Percentiles rank a stretch among this genome's conserved stretches.
These are phyloP conservation scores for Clepsis dumicolana DNA, from an alignment of 2,888 invertebrate species.

Conservation along the genomic window DNA sequence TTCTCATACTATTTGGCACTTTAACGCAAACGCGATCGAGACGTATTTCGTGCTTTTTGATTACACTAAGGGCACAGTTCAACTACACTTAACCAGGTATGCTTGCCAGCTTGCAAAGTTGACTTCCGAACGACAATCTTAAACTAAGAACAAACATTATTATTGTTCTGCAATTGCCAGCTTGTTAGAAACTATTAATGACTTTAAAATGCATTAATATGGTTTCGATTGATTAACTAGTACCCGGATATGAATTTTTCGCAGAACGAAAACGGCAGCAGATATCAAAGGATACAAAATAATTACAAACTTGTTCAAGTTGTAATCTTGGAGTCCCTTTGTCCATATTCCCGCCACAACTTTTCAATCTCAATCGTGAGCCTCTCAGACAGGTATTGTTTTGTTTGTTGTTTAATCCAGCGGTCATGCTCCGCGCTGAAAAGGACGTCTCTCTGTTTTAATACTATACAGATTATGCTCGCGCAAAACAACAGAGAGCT, in stretches of 20 bases:
- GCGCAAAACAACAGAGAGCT: conserved; percentile 41
- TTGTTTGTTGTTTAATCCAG: conserved; percentile 48
- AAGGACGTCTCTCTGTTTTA: conserved; percentile 40
- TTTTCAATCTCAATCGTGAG: conserved; percentile 47
- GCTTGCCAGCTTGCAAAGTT: conserved; percentile 7
- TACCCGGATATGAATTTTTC: conserved; percentile 15
- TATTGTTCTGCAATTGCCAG: conserved; percentile 1
- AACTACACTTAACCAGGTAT: conserved; percentile 32
- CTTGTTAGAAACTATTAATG: neutral
- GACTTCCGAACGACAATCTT: conserved; percentile 6
- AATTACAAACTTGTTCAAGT: conserved; percentile 45
- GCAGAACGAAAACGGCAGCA: conserved; percentile 32
- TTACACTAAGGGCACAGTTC: too few species aligned
- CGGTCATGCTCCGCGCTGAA: conserved; percentile 44
- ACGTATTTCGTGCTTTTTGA: too few species aligned
- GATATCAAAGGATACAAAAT: conserved; percentile 42
- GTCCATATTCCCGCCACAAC: conserved; percentile 47
- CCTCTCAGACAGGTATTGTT: conserved; percentile 48
- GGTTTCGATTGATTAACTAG: conserved; percentile 15
- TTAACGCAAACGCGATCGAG: too few species aligned
- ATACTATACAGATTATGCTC: conserved; percentile 42
- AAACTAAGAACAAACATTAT: neutral
- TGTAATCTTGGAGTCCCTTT: conserved; percentile 46
- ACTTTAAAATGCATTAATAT: neutral
- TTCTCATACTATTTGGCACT: too few species aligned